Percentiles rank a stretch among this genome's conserved stretches.
These are phyloP conservation scores for Megaptera novaeangliae DNA, from an alignment of 2,113 vertebrate species.

Conservation along the genomic window DNA sequence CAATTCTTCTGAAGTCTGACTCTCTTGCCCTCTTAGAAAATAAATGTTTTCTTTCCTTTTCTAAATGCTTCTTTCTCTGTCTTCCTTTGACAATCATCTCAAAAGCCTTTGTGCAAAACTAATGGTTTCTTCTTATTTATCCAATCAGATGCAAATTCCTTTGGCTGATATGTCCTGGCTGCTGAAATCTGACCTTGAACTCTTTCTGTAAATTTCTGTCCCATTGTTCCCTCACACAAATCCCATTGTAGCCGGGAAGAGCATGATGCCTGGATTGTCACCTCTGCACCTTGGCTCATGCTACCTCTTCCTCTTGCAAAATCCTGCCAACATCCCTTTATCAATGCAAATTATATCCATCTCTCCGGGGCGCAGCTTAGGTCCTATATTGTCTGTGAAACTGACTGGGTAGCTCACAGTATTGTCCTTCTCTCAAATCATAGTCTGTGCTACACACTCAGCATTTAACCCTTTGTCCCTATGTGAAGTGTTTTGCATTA, in stretches of 20 bases:
- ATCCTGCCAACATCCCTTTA: not conserved
- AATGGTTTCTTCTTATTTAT: not conserved
- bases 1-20: not conserved
- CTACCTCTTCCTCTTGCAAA: not conserved
- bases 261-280: not conserved
- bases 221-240: not conserved
- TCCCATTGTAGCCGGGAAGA: not conserved
- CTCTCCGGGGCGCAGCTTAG: not conserved
- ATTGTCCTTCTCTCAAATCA: not conserved
- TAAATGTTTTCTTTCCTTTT: not conserved
- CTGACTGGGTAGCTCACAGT: not conserved
- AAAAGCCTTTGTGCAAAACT: not conserved
- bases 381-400: not conserved
- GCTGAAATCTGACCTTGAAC: not conserved
- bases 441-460: not conserved
- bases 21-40: not conserved
- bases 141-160: not conserved
- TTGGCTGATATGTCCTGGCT: not conserved
- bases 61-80: not conserved
- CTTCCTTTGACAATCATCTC: not conserved
- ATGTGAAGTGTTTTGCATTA: not conserved
- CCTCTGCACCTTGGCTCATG: not conserved
- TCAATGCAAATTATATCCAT: not conserved
- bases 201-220: not conserved
- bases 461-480: not conserved